Conservation (phyloP, 2,888 invertebrate species). For the Orgyia antiqua region DNA sequence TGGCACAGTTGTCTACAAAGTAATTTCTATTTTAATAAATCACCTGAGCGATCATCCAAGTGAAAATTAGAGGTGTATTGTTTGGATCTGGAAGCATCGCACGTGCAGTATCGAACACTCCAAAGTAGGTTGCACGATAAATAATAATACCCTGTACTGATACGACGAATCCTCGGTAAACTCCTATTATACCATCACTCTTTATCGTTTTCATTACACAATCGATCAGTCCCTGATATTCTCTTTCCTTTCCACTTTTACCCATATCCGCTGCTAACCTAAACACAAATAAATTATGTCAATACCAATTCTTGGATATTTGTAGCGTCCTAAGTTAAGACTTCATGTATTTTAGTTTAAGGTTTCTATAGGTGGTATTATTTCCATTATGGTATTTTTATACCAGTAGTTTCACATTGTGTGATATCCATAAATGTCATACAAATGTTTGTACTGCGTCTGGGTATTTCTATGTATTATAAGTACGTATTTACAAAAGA, state of each 20-base stretch:
- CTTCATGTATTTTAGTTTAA: too few relatives aligned
- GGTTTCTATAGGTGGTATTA: too few relatives aligned
- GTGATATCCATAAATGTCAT: too few relatives aligned
- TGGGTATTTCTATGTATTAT: too few relatives aligned
- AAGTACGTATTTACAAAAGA: too few relatives aligned
- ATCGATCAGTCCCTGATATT: constrained; percentile 86
- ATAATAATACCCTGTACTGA: constrained; percentile 97
- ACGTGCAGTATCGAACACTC: constrained; percentile 95
- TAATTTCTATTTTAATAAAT: too few relatives aligned
- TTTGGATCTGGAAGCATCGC: constrained; percentile 93
- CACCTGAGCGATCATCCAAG: constrained; percentile 93
- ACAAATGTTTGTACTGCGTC: too few relatives aligned
- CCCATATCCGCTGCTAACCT: constrained; percentile 88
- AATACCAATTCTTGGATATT: too few relatives aligned
- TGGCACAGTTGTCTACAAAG: too few relatives aligned
- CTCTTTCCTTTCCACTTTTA: constrained; percentile 80
- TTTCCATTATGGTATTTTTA: background rate
- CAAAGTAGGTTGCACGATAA: constrained; percentile 96
- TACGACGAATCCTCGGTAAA: constrained; percentile 94
- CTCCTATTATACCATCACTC: constrained; percentile 88
- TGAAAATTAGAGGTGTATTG: constrained; percentile 90
- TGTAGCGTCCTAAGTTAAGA: too few relatives aligned
- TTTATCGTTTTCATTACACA: constrained; percentile 90
- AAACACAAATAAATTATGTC: constrained; percentile 1
- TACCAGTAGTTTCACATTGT: too few relatives aligned